Conservation (phyloP, 2,113 vertebrate genomes). For the Corythornis vintsioides region DNA sequence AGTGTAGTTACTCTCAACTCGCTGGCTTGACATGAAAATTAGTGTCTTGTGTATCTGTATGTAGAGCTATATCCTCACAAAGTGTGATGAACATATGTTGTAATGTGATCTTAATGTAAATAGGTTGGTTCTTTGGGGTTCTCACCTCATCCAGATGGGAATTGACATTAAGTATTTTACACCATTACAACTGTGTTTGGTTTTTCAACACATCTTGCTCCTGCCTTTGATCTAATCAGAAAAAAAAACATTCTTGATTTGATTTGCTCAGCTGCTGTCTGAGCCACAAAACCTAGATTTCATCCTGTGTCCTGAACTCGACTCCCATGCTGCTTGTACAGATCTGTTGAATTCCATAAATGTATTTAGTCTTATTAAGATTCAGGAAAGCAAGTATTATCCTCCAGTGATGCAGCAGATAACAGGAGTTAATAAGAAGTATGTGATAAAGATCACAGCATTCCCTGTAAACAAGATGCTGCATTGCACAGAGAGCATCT, state of each 20-base stretch:
- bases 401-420: conserved; percentile 61
- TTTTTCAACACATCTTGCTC: conserved; percentile 54
- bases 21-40: background rate
- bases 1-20: background rate
- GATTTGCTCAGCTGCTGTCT: conserved; percentile 62
- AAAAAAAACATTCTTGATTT: conserved; percentile 61
- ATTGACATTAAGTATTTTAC: conserved; percentile 32
- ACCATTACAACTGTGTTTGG: conserved; percentile 12
- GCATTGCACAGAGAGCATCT: conserved; percentile 59
- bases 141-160: conserved; percentile 57
- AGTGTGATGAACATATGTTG: conserved; percentile 18
- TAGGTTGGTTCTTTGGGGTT: conserved; percentile 29
- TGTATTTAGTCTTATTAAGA: conserved; percentile 63
- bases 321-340: conserved; percentile 40
- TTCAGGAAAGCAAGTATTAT: conserved; percentile 62
- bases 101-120: conserved; percentile 46
- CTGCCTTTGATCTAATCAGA: conserved; percentile 47
- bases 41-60: background rate
- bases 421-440: conserved; percentile 64
- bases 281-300: conserved; percentile 38
- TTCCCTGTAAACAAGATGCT: conserved; percentile 73
- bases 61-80: background rate
- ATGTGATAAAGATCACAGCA: conserved; percentile 68
- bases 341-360: conserved; percentile 55
- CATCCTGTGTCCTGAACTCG: conserved; percentile 38